phyloP scores from a whole-genome alignment of 2,113 vertebrate species.

The Myiopsitta monachus region DNA sequence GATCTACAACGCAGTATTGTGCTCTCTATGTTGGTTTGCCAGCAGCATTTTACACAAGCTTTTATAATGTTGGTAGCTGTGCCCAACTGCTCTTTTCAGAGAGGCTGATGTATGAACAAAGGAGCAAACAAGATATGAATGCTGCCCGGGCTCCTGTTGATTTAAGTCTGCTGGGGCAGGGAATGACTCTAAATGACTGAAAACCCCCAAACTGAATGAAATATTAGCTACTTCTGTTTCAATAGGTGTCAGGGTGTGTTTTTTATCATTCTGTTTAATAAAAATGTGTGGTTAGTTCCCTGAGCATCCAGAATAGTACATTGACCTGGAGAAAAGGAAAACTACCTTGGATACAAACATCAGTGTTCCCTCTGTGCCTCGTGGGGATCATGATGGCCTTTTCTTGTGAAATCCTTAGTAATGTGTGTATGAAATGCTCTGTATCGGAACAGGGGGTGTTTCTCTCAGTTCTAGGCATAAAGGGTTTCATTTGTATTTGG shows the following conservation, averaged over 20 bases:
- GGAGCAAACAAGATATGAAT: slow-evolving; percentile 63
- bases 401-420: background rate
- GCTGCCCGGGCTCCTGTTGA: background rate
- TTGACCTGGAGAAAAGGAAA: background rate
- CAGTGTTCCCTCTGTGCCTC: background rate
- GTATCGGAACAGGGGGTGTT: background rate
- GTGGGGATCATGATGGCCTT: background rate
- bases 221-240: slow-evolving; percentile 7
- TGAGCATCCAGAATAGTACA: background rate
- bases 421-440: background rate
- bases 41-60: slow-evolving; percentile 23
- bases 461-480: background rate
- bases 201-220: background rate
- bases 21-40: background rate
- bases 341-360: background rate
- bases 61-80: slow-evolving; percentile 47
- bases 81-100: slow-evolving; percentile 64
- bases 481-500: background rate
- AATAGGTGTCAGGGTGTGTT: background rate
- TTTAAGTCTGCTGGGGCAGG: slow-evolving; percentile 23
- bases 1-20: slow-evolving; percentile 26
- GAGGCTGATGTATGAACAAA: slow-evolving; percentile 61
- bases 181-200: slow-evolving; percentile 3
- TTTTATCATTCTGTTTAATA: background rate
- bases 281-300: slow-evolving; percentile 1